phyloP scores from a whole-genome alignment of 2,113 vertebrate species.

The Erythrocercus mccallii region DNA sequence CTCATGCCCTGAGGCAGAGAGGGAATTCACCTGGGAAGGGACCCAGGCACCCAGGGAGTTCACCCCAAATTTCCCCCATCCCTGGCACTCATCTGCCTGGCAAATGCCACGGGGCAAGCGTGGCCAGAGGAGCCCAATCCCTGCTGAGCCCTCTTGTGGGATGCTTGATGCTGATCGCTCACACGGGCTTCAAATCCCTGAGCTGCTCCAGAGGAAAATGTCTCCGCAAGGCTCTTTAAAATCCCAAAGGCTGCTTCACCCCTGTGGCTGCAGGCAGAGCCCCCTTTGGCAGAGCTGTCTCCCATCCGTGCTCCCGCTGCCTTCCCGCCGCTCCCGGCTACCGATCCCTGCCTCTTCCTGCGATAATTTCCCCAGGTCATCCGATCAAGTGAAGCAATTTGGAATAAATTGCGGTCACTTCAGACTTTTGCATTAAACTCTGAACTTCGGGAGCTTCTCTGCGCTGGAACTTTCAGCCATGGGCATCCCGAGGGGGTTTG shows the following conservation, averaged over 20 bases:
- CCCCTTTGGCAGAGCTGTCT: background rate
- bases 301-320: background rate
- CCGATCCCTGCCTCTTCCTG: background rate
- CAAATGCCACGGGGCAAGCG: accelerated
- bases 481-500: background rate
- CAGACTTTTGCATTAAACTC: slow-evolving; percentile 54
- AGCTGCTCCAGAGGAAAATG: background rate
- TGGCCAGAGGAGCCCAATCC: accelerated
- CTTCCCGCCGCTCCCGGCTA: background rate
- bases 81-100: background rate
- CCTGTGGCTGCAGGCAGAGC: background rate
- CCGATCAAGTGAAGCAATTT: slow-evolving; percentile 56
- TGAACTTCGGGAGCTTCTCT: slow-evolving; percentile 14
- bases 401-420: slow-evolving; percentile 24
- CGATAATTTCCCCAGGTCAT: slow-evolving; percentile 28
- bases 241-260: background rate
- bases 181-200: background rate
- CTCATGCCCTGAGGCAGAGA: background rate
- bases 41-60: background rate
- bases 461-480: background rate
- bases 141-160: accelerated
- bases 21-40: background rate
- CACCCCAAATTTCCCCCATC: background rate
- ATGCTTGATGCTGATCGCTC: background rate
- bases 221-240: background rate